Percentiles rank a stretch among this genome's conserved stretches.
Conservation (phyloP, 2,113 vertebrate genomes). For the Osmerus eperlanus region DNA sequence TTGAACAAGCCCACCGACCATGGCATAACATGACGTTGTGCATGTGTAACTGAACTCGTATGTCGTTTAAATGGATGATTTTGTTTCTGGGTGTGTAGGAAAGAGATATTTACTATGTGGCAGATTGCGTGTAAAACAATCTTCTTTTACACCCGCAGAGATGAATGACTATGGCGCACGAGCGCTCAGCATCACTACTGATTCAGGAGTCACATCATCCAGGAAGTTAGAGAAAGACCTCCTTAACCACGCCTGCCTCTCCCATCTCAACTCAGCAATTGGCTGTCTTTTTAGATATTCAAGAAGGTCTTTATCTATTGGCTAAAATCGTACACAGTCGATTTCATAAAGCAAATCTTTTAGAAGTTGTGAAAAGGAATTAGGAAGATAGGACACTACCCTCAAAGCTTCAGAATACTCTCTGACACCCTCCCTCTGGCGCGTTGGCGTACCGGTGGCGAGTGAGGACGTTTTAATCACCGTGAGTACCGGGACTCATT, state of each 20-base stretch:
- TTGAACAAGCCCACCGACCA: too few relatives aligned
- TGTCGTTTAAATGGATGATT: neutral
- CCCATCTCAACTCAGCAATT: slow-evolving; percentile 43
- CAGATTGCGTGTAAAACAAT: too few relatives aligned
- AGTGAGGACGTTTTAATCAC: neutral
- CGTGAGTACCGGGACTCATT: neutral
- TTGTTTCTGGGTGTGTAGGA: neutral
- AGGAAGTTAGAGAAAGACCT: slow-evolving; percentile 3
- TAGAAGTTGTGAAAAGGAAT: slow-evolving; percentile 70
- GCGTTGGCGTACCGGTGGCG: neutral
- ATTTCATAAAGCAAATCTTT: slow-evolving; percentile 74
- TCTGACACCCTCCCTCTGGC: neutral
- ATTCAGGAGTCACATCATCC: slow-evolving; percentile 27
- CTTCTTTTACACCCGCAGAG: too few relatives aligned
- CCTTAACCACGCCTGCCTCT: slow-evolving; percentile 41
- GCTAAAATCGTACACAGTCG: slow-evolving; percentile 46
- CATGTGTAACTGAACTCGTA: neutral
- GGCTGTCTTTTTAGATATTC: slow-evolving; percentile 55
- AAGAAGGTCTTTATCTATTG: slow-evolving; percentile 50
- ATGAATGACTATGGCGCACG: too few relatives aligned
- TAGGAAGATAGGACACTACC: slow-evolving; percentile 46
- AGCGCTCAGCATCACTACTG: slow-evolving; percentile 31
- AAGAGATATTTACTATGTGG: too few relatives aligned
- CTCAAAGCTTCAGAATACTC: neutral
- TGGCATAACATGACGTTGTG: neutral